A percentile compares a stretch with the other conserved stretches of the same genome.
These are phyloP conservation scores for Neodiprion fabricii DNA, from an alignment of 1,140 invertebrate genomes.

Conservation along the genomic window DNA sequence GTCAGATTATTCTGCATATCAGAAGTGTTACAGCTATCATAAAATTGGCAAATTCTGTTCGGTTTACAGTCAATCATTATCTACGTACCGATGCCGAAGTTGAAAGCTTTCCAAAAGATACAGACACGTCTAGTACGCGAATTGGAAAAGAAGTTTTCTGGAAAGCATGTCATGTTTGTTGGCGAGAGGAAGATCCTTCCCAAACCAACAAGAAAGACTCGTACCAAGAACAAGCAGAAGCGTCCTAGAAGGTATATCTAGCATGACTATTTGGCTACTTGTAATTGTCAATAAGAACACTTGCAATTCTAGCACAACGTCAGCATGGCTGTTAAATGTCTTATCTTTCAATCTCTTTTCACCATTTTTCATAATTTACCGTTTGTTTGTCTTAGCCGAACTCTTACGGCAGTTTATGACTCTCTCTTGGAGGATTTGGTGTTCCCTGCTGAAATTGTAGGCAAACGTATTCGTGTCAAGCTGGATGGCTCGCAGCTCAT, in stretches of 20 bases:
- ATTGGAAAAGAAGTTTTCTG: slow-evolving; percentile 99
- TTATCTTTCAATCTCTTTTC: not conserved
- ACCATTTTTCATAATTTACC: slow-evolving; percentile 11
- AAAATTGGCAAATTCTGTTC: slow-evolving; percentile 28
- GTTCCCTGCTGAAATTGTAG: slow-evolving; percentile 99
- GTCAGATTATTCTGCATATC: not conserved
- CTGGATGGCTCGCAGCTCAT: slow-evolving; percentile 95
- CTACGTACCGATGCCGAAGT: slow-evolving; percentile 97
- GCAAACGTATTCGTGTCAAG: slow-evolving; percentile 95
- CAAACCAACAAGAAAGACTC: slow-evolving; percentile 96
- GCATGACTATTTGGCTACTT: not conserved
- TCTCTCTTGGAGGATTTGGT: slow-evolving; percentile 96
- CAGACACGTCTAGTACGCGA: slow-evolving; percentile 96
- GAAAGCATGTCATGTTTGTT: slow-evolving; percentile 98
- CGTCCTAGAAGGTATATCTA: slow-evolving; percentile 81
- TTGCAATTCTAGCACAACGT: slow-evolving; percentile 13
- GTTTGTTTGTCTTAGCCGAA: slow-evolving; percentile 70
- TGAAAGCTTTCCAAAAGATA: slow-evolving; percentile 97
- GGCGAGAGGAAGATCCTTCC: slow-evolving; percentile 97
- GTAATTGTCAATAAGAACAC: not conserved
- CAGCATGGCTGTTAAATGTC: slow-evolving; percentile 19
- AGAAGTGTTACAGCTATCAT: slow-evolving; percentile 5
- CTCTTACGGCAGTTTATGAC: slow-evolving; percentile 97
- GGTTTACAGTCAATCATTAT: slow-evolving; percentile 92
- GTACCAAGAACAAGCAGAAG: slow-evolving; percentile 96